Evolutionary conservation across 1,140 invertebrate genomes (phyloP).

Genomic region (Whitmania pigra): DNA sequence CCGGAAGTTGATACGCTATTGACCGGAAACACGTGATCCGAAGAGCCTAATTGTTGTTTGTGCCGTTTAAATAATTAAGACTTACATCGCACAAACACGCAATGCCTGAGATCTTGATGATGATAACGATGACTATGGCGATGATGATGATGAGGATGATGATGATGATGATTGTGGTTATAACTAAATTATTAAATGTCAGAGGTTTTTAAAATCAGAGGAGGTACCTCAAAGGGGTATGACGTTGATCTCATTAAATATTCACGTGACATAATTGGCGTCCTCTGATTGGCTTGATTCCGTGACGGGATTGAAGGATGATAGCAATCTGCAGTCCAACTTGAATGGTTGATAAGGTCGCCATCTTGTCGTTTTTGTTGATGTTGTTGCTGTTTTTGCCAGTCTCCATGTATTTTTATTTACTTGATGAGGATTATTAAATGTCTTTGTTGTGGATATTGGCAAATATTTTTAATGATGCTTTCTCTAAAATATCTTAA

Average conservation of each 20-base stretch:
- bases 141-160: background rate
- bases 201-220: background rate
- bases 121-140: background rate
- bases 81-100: background rate
- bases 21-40: conserved; percentile 13
- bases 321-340: too few species aligned
- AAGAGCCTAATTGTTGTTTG: conserved; percentile 1
- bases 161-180: background rate
- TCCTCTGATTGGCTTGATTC: conserved; percentile 4
- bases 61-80: background rate
- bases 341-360: too few species aligned
- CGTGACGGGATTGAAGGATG: background rate
- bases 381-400: too few species aligned
- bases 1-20: conserved; percentile 14
- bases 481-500: too few species aligned
- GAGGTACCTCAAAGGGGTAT: background rate
- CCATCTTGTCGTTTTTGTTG: too few species aligned
- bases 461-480: too few species aligned
- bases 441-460: too few species aligned
- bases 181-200: background rate
- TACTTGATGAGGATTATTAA: too few species aligned
- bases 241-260: conserved; percentile 12
- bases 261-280: conserved; percentile 14
- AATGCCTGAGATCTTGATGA: background rate
- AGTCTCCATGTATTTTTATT: too few species aligned